Evolutionary conservation across 2,888 invertebrate species (phyloP).

Genomic region (Syritta pipiens): DNA sequence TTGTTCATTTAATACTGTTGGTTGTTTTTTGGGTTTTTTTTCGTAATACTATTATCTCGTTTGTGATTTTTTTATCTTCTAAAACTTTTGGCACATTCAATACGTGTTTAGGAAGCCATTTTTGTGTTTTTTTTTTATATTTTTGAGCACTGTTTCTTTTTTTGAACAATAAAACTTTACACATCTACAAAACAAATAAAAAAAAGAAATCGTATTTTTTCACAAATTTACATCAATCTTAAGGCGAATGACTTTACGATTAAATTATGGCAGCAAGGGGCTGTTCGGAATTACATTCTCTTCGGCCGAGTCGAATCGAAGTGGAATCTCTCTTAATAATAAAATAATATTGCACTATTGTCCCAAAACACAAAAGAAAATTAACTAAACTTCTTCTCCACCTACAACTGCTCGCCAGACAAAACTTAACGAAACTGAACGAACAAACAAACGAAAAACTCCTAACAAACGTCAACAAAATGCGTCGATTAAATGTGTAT

Average conservation of each 20-base stretch:
- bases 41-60: slow-evolving; percentile 39
- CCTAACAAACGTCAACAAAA: slow-evolving; percentile 42
- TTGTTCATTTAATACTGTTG: no score
- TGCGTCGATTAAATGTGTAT: slow-evolving; percentile 48
- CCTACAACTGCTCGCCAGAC: slow-evolving; percentile 50
- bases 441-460: slow-evolving; percentile 32
- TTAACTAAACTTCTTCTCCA: slow-evolving; percentile 12
- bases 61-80: slow-evolving; percentile 17
- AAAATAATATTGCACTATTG: slow-evolving; percentile 59
- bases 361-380: slow-evolving; percentile 47
- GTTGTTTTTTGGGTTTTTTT: no score
- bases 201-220: background rate
- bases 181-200: background rate
- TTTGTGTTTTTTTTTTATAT: slow-evolving; percentile 2
- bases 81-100: slow-evolving; percentile 58
- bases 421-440: slow-evolving; percentile 32
- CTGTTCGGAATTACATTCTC: slow-evolving; percentile 44
- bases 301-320: background rate
- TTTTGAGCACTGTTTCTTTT: slow-evolving; percentile 37
- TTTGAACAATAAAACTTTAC: background rate
- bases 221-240: slow-evolving; percentile 23
- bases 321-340: background rate
- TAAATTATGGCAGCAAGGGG: slow-evolving; percentile 48
- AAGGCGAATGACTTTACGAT: slow-evolving; percentile 40
- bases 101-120: slow-evolving; percentile 30